Evolutionary conservation across 1,140 invertebrate species (phyloP).

Genomic region (Phocides pigmalion): DNA sequence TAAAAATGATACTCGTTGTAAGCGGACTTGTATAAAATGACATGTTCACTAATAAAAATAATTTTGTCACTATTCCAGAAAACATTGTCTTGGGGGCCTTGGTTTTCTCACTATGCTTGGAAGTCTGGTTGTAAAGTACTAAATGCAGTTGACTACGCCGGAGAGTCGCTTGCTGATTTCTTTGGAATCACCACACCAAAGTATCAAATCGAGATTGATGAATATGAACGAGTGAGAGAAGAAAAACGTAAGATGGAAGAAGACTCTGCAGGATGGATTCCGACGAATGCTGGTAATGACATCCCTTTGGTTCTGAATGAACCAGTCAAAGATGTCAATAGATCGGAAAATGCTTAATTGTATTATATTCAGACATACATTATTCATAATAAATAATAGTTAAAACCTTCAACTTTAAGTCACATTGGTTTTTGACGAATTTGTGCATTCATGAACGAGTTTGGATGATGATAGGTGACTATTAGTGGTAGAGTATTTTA

Average conservation of each 20-base stretch:
- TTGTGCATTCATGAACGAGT: too few species aligned
- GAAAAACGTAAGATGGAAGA: constrained; percentile 83
- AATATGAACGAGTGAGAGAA: constrained; percentile 88
- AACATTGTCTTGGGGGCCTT: constrained; percentile 88
- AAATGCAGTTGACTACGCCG: constrained; percentile 91
- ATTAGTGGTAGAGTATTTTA: too few species aligned
- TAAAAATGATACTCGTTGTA: too few species aligned
- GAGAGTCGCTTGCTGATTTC: constrained; percentile 92
- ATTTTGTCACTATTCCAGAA: constrained; percentile 75
- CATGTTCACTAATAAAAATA: not conserved
- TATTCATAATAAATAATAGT: too few species aligned
- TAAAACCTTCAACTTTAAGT: too few species aligned
- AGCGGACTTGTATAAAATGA: too few species aligned
- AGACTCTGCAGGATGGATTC: constrained; percentile 79
- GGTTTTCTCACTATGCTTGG: constrained; percentile 88
- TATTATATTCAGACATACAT: too few species aligned
- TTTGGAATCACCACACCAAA: constrained; percentile 96
- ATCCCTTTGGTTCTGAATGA: constrained; percentile 73
- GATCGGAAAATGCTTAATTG: not conserved
- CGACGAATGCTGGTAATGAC: constrained; percentile 65
- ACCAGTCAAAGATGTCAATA: constrained; percentile 50
- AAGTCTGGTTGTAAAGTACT: constrained; percentile 87
- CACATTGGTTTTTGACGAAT: too few species aligned
- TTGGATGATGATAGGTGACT: too few species aligned
- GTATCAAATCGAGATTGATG: constrained; percentile 94